A percentile compares a stretch with the other conserved stretches of the same genome.
phyloP scores from a whole-genome alignment of 2,797 vertebrate species.

The Alauda arvensis region DNA sequence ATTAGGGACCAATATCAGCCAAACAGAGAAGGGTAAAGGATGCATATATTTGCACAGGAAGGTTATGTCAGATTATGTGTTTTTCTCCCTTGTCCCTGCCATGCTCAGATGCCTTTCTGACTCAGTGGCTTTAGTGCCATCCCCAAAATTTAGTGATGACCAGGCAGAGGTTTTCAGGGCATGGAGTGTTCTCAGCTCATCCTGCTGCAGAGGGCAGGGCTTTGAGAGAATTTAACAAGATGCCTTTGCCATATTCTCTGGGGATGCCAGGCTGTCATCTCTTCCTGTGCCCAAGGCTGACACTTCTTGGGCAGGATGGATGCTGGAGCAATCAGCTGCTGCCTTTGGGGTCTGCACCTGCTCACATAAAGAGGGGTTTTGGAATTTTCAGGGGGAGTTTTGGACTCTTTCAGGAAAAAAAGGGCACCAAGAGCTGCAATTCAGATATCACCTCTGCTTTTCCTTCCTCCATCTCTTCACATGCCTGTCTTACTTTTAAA shows the following conservation, averaged over 20 bases:
- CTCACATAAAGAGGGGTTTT: neutral
- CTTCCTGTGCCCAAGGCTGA: neutral
- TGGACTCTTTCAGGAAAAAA: neutral
- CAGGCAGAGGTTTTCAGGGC: neutral
- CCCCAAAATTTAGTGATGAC: neutral
- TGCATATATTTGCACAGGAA: neutral
- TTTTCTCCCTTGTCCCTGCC: neutral
- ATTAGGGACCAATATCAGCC: neutral
- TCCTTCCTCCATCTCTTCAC: neutral
- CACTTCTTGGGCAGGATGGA: neutral
- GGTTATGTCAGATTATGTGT: neutral
- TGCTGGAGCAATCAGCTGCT: neutral
- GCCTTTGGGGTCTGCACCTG: neutral
- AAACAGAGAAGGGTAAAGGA: neutral
- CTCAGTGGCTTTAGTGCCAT: neutral
- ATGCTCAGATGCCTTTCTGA: neutral
- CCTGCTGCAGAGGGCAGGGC: neutral
- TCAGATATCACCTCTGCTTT: neutral
- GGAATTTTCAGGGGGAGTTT: neutral
- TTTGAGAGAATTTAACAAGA: neutral
- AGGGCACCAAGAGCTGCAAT: neutral
- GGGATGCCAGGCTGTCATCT: fast-evolving
- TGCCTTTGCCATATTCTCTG: neutral
- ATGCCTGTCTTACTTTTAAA: neutral
- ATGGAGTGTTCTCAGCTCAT: fast-evolving